Conservation (phyloP, 2,797 vertebrate species). For the Phataginus tetradactyla region DNA sequence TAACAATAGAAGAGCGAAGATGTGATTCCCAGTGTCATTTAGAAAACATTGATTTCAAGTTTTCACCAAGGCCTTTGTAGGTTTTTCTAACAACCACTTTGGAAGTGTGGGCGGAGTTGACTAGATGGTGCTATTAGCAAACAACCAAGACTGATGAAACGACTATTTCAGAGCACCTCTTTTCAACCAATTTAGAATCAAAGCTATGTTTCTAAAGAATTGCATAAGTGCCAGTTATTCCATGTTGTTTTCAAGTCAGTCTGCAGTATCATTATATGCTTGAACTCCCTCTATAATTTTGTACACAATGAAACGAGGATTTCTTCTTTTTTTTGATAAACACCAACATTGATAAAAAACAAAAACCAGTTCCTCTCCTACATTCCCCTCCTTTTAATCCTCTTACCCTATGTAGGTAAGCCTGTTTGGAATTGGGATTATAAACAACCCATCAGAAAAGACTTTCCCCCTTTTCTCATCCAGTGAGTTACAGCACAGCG, state of each 20-base stretch:
- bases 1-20: constrained; percentile 8
- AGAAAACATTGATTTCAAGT: constrained; percentile 57
- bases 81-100: constrained; percentile 48
- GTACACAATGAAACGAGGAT: constrained; percentile 46
- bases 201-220: constrained; percentile 70
- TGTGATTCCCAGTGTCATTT: neutral
- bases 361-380: constrained; percentile 27
- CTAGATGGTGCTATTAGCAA: constrained; percentile 41
- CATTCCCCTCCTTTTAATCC: neutral
- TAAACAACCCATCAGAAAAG: constrained; percentile 53
- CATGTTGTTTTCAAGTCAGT: constrained; percentile 43
- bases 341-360: constrained; percentile 19
- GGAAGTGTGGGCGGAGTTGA: neutral
- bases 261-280: constrained; percentile 37
- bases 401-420: neutral
- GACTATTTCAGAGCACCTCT: constrained; percentile 36
- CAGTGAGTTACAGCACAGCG: constrained; percentile 45
- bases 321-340: constrained; percentile 42
- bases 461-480: neutral
- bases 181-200: constrained; percentile 60
- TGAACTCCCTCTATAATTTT: constrained; percentile 60
- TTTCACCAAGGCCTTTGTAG: constrained; percentile 1
- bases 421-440: constrained; percentile 56
- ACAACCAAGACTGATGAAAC: neutral
- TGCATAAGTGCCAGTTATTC: constrained; percentile 60